A percentile compares a stretch with the other conserved stretches of the same genome.
Conservation (phyloP, 2,113 vertebrate genomes). For the Oceanites oceanicus region DNA sequence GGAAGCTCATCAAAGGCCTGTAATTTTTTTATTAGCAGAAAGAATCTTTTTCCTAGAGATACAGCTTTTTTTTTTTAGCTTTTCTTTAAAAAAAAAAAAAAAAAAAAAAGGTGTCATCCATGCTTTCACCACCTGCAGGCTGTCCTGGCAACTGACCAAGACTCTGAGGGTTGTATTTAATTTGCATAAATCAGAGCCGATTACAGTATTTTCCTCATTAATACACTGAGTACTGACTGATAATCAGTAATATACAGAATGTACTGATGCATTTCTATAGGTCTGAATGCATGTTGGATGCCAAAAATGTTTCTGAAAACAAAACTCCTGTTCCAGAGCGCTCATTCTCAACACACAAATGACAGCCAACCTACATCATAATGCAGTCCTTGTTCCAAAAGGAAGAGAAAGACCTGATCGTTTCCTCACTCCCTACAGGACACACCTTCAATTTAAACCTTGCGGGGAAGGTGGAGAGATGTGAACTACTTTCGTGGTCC, state of each 20-base stretch:
- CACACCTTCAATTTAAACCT: not conserved
- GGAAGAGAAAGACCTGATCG: not conserved
- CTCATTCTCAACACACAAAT: not conserved
- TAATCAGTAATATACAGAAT: not conserved
- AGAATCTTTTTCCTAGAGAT: not conserved
- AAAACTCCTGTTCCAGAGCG: not conserved
- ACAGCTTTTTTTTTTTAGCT: not conserved
- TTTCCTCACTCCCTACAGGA: not conserved
- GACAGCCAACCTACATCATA: not conserved
- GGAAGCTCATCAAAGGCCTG: not conserved
- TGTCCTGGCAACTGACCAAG: constrained; percentile 42
- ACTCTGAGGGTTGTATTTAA: not conserved
- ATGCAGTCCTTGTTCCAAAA: not conserved
- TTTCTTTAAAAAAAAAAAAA: not conserved
- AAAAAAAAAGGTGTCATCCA: not conserved
- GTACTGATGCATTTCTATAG: not conserved
- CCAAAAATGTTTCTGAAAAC: not conserved
- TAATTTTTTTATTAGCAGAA: not conserved
- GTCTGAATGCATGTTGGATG: not conserved
- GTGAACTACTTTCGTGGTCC: fast-evolving
- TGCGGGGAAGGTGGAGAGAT: not conserved
- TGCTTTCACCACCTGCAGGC: not conserved
- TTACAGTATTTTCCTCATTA: constrained; percentile 31
- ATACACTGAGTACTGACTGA: constrained; percentile 24
- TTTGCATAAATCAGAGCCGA: constrained; percentile 43